These are phyloP conservation scores for Ophonus ardosiacus DNA, from an alignment of 2,888 invertebrate genomes.

Conservation along the genomic window DNA sequence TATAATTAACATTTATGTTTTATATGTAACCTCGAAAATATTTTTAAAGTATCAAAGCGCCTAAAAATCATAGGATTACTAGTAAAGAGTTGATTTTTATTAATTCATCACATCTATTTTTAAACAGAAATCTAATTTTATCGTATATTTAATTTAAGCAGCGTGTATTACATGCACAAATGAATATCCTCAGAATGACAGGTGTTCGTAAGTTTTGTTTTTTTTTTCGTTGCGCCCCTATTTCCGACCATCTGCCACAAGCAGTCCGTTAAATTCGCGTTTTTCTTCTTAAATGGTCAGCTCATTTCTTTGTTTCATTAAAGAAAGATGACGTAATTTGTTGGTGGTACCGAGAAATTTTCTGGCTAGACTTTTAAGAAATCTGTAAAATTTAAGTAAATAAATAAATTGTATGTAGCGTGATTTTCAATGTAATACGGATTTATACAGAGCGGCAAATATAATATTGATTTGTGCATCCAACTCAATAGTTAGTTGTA, in stretches of 20 bases:
- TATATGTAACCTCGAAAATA: constrained; percentile 28
- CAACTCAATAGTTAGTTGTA: neutral
- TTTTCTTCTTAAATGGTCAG: constrained; percentile 14
- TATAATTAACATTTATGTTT: constrained; percentile 17
- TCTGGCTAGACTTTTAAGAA: constrained; percentile 29
- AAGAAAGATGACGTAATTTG: constrained; percentile 39
- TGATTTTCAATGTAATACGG: constrained; percentile 15
- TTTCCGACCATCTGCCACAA: constrained; percentile 48
- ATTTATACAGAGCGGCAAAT: constrained; percentile 9
- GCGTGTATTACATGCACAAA: constrained; percentile 44
- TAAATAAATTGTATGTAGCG: constrained; percentile 35
- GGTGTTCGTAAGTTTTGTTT: constrained; percentile 45
- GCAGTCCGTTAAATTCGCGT: constrained; percentile 44
- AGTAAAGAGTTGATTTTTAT: constrained; percentile 52
- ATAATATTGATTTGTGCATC: constrained; percentile 25
- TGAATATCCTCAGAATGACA: constrained; percentile 44
- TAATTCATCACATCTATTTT: constrained; percentile 55
- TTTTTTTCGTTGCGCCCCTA: constrained; percentile 36
- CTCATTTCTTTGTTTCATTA: constrained; percentile 43
- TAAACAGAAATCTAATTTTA: constrained; percentile 48
- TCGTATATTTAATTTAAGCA: constrained; percentile 46
- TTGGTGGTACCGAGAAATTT: constrained; percentile 27
- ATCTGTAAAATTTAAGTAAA: constrained; percentile 44
- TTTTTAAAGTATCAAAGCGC: constrained; percentile 29
- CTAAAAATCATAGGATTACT: constrained; percentile 17